Conservation (phyloP, 2,797 vertebrate genomes). For the Salmo trutta region DNA sequence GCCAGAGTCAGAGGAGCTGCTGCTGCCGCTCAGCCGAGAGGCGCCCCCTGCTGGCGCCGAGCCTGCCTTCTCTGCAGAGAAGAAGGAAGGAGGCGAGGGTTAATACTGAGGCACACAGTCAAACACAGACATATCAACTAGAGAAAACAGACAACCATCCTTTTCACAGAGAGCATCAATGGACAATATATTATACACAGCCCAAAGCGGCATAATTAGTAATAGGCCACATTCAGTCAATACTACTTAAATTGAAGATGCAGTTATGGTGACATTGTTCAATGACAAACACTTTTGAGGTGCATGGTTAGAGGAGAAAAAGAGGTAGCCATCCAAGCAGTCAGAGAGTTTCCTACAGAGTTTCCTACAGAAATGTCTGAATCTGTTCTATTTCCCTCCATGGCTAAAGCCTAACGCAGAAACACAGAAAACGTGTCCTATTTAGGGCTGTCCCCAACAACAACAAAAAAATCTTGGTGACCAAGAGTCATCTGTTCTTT, state of each 20-base stretch:
- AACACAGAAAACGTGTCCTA: not conserved
- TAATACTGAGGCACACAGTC: slow-evolving; percentile 8
- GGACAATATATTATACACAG: not conserved
- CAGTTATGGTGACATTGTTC: not conserved
- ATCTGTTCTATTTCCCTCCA: not conserved
- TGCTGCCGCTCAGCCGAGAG: slow-evolving; percentile 92
- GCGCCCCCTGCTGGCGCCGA: slow-evolving; percentile 85
- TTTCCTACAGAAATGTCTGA: not conserved
- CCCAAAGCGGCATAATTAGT: not conserved
- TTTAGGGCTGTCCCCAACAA: too few species aligned
- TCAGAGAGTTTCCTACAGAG: slow-evolving; percentile 24
- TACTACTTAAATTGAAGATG: not conserved
- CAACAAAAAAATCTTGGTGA: too few species aligned
- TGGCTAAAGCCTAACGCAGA: not conserved
- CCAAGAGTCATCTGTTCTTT: too few species aligned
- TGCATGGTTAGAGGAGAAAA: slow-evolving; percentile 32
- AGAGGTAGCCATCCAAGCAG: slow-evolving; percentile 32
- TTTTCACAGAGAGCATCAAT: not conserved
- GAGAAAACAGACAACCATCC: not conserved
- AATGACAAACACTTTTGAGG: slow-evolving; percentile 1
- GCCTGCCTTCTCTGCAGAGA: slow-evolving; percentile 68
- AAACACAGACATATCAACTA: not conserved
- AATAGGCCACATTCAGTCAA: not conserved
- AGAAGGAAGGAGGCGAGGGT: not conserved
- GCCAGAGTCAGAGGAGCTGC: slow-evolving; percentile 88